A percentile compares a stretch with the other conserved stretches of the same genome.
Evolutionary conservation across 2,888 invertebrate genomes (phyloP).

Genomic region (Ophion obscuratus): DNA sequence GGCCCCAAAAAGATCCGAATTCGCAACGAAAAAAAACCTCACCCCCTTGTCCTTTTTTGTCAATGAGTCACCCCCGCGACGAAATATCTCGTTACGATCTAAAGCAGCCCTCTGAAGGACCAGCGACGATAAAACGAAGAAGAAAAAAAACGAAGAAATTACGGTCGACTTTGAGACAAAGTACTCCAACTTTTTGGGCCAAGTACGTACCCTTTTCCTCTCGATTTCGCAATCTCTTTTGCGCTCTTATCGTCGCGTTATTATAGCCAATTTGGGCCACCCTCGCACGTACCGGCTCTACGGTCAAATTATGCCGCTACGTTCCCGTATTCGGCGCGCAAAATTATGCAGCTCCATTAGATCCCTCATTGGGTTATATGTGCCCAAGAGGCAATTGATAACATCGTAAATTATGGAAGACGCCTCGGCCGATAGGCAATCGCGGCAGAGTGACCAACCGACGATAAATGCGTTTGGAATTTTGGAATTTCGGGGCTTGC

Average conservation of each 20-base stretch:
- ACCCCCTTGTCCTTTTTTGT: conserved; percentile 27
- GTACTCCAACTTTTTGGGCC: conserved; percentile 48
- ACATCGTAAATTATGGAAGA: conserved; percentile 12
- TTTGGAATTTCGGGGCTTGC: not conserved
- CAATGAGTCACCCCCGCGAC: conserved; percentile 60
- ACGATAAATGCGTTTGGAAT: not conserved
- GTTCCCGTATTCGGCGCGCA: conserved; percentile 12
- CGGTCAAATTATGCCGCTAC: conserved; percentile 24
- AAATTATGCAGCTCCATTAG: conserved; percentile 34
- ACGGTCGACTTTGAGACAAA: not conserved
- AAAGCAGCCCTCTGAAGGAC: conserved; percentile 27
- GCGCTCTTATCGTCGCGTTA: conserved; percentile 40
- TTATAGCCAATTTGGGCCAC: conserved; percentile 31
- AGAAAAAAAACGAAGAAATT: conserved; percentile 16
- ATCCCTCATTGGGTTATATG: conserved; percentile 4
- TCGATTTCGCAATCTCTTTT: conserved; percentile 24
- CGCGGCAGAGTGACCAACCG: not conserved
- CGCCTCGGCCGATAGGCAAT: not conserved
- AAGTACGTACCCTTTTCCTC: conserved; percentile 6
- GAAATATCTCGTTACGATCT: conserved; percentile 56
- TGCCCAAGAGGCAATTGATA: conserved; percentile 2
- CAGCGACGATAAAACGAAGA: conserved; percentile 26
- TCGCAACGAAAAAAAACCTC: not conserved
- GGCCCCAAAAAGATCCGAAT: not conserved
- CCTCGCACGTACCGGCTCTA: conserved; percentile 38